Evolutionary conservation across 2,888 invertebrate species (phyloP).

Genomic region (Meghimatium bilineatum): DNA sequence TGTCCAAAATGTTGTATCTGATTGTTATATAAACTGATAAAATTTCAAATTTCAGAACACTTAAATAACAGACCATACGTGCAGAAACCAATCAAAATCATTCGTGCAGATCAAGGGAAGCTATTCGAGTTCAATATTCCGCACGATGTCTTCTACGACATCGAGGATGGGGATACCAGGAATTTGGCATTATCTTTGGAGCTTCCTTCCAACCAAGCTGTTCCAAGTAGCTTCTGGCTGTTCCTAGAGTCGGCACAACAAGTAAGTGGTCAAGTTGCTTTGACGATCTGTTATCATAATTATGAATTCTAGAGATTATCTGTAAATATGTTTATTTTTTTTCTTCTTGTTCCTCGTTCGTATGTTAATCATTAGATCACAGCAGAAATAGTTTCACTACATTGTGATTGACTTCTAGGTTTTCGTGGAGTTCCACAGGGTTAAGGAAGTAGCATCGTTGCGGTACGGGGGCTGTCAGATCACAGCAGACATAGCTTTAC

Average conservation of each 20-base stretch:
- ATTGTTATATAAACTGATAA: neutral
- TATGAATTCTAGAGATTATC: too few relatives aligned
- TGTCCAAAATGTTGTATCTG: too few relatives aligned
- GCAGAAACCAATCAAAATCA: neutral
- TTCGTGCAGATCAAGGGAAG: conserved; percentile 34
- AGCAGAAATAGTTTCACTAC: too few relatives aligned
- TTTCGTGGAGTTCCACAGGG: too few relatives aligned
- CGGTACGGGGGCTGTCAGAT: too few relatives aligned
- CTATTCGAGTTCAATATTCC: conserved; percentile 60
- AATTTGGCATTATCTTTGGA: conserved; percentile 58
- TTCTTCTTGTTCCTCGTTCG: too few relatives aligned
- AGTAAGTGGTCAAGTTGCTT: neutral
- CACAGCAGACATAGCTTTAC: too few relatives aligned
- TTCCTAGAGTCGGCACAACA: conserved; percentile 56
- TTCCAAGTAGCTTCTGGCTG: conserved; percentile 62
- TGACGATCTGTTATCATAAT: too few relatives aligned
- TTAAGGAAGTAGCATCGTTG: too few relatives aligned
- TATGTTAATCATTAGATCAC: too few relatives aligned
- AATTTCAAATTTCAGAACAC: conserved; percentile 1
- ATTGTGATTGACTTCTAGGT: too few relatives aligned
- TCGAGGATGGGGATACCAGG: conserved; percentile 66
- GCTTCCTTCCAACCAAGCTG: conserved; percentile 53
- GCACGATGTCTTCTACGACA: conserved; percentile 62
- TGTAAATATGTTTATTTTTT: too few relatives aligned
- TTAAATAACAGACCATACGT: conserved; percentile 30